Conservation (phyloP, 2,888 invertebrate species). For the Himalopsyche japonica region DNA sequence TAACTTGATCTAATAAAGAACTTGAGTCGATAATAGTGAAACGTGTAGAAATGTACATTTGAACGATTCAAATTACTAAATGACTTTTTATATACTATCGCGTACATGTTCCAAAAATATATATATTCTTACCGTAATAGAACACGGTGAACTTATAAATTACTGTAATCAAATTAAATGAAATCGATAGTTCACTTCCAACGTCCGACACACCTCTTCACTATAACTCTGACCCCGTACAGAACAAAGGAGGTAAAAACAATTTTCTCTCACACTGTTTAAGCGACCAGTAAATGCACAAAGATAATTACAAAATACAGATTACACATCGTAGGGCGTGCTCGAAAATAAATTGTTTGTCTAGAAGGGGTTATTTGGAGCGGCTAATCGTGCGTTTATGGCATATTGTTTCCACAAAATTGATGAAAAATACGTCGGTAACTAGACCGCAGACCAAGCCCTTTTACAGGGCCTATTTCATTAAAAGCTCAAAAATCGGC, state of each 20-base stretch:
- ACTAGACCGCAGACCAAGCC: conserved; percentile 19
- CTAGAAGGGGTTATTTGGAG: conserved; percentile 33
- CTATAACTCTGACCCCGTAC: not conserved
- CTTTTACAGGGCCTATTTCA: conserved; percentile 19
- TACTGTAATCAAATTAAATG: not conserved
- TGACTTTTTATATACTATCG: no score
- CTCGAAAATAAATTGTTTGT: conserved; percentile 38
- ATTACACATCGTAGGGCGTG: conserved; percentile 26
- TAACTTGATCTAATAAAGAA: no score
- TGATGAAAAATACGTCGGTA: conserved; percentile 26
- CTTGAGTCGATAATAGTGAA: no score
- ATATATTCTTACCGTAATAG: not conserved
- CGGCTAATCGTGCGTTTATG: conserved; percentile 33
- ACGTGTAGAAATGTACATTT: no score
- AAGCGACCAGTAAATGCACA: not conserved
- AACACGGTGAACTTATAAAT: not conserved
- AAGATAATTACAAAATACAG: conserved; percentile 12
- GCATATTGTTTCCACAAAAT: conserved; percentile 34
- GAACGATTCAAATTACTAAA: no score
- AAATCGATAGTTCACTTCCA: not conserved
- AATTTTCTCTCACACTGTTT: conserved; percentile 6
- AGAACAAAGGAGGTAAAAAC: conserved; percentile 1
- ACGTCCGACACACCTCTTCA: not conserved
- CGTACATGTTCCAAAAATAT: no score
- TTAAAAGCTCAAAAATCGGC: conserved; percentile 25